phyloP scores from a whole-genome alignment of 2,797 vertebrate genomes.

The Brachyrhaphis roseni region DNA sequence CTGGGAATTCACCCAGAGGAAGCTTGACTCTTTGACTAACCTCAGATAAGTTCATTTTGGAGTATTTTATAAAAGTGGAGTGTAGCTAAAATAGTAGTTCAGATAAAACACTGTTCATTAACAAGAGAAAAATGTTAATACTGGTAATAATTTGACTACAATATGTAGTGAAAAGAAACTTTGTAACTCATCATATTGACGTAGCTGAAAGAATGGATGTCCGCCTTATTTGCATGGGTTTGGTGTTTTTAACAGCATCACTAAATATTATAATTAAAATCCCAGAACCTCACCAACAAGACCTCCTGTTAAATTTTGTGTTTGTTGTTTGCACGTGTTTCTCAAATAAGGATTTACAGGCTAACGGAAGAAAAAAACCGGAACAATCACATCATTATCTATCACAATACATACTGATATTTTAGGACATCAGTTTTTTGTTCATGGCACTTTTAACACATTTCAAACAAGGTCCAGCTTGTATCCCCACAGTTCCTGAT shows the following conservation, averaged over 20 bases:
- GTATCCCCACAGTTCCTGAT: conserved; percentile 36
- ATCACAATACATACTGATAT: conserved; percentile 41
- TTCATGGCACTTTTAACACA: conserved; percentile 19
- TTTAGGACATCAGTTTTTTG: conserved; percentile 38
- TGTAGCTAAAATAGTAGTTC: background rate
- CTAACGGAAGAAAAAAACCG: conserved; percentile 50
- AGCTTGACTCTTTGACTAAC: background rate
- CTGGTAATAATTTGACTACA: background rate
- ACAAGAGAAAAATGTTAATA: background rate
- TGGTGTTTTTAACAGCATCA: background rate
- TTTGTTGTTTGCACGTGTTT: conserved; percentile 62
- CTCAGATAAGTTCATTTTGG: background rate
- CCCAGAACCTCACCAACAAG: background rate
- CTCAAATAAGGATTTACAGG: conserved; percentile 54
- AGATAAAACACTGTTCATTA: background rate
- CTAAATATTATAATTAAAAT: background rate
- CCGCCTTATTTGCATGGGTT: background rate
- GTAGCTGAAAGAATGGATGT: background rate
- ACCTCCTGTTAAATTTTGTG: conserved; percentile 26
- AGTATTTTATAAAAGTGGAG: background rate
- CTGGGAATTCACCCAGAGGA: background rate
- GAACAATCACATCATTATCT: conserved; percentile 48
- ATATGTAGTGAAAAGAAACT: background rate
- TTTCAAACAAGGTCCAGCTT: conserved; percentile 29
- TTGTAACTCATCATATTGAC: background rate